These are phyloP conservation scores for Catostylus mosaicus DNA, from an alignment of 30 jellyfish, hydroid and myxozoan species.

Conservation along the genomic window DNA sequence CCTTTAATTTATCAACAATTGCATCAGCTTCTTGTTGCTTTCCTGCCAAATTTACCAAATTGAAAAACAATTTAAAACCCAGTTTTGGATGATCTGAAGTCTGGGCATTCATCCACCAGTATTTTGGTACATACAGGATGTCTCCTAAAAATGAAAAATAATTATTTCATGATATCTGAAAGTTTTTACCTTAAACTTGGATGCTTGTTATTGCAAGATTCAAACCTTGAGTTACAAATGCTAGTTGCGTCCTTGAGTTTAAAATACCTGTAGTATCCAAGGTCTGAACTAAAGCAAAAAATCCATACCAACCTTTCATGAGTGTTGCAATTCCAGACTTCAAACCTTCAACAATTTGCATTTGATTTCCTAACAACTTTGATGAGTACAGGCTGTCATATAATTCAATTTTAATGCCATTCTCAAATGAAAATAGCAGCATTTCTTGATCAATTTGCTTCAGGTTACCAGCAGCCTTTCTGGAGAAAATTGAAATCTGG, in stretches of 20 bases:
- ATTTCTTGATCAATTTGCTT: conserved; percentile 19
- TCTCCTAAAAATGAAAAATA: conserved; percentile 58
- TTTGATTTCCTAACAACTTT: neutral
- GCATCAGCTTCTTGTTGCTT: neutral
- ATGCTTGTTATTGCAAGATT: neutral
- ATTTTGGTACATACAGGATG: conserved; percentile 65
- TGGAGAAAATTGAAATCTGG: conserved; percentile 19
- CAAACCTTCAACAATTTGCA: neutral
- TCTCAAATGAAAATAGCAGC: conserved; percentile 2
- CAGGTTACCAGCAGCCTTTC: neutral
- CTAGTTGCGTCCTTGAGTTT: neutral
- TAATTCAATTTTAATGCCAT: conserved; percentile 1
- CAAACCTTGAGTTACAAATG: neutral
- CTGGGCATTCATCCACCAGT: conserved; percentile 66
- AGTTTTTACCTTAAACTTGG: neutral
- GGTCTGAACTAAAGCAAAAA: neutral
- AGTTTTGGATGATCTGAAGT: conserved; percentile 17
- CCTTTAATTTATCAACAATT: neutral
- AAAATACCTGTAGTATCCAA: neutral
- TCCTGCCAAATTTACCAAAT: neutral
- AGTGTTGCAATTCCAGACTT: neutral
- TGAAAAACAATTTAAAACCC: conserved; percentile 52
- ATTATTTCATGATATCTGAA: neutral
- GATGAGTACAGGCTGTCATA: conserved; percentile 22
- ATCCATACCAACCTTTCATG: conserved; percentile 1